These are phyloP conservation scores for Manis javanica DNA, from an alignment of 2,797 vertebrate species.

Conservation along the genomic window DNA sequence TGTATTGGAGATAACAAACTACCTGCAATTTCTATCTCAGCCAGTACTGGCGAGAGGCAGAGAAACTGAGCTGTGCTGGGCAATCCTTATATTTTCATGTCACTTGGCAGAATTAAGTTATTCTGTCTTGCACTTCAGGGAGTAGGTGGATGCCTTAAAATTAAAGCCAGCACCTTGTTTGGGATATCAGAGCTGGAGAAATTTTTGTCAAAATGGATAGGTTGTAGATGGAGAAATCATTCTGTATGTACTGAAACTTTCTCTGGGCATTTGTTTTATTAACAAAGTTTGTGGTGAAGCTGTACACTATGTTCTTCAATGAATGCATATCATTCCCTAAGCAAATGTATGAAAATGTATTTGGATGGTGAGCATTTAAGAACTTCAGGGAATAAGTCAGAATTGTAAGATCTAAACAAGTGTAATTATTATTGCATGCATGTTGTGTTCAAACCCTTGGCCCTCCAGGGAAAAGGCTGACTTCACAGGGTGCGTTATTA, in stretches of 20 bases:
- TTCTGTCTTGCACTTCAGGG: neutral
- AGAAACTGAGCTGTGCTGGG: neutral
- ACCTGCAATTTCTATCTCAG: neutral
- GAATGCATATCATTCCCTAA: neutral
- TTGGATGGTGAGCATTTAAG: slow-evolving; percentile 31
- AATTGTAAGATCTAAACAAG: slow-evolving; percentile 57
- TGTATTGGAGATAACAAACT: neutral
- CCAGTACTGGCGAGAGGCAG: neutral
- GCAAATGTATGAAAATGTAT: slow-evolving; percentile 62
- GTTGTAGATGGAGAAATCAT: neutral
- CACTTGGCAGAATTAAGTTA: slow-evolving; percentile 30
- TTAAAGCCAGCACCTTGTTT: slow-evolving; percentile 2
- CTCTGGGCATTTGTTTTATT: slow-evolving; percentile 56
- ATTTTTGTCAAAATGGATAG: slow-evolving; percentile 33
- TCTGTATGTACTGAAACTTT: slow-evolving; percentile 3
- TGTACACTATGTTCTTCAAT: slow-evolving; percentile 7
- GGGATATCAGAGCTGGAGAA: slow-evolving; percentile 5
- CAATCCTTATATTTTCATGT: slow-evolving; percentile 23
- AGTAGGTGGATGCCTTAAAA: neutral
- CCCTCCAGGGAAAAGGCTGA: slow-evolving; percentile 29
- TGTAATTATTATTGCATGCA: slow-evolving; percentile 30
- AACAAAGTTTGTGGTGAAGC: slow-evolving; percentile 10
- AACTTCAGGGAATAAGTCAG: slow-evolving; percentile 63
- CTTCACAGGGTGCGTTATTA: slow-evolving; percentile 38
- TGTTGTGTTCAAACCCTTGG: neutral